Percentiles rank a stretch among this genome's conserved stretches.
Evolutionary conservation across 2,113 vertebrate genomes (phyloP).

Genomic region (Terrapene triunguis): DNA sequence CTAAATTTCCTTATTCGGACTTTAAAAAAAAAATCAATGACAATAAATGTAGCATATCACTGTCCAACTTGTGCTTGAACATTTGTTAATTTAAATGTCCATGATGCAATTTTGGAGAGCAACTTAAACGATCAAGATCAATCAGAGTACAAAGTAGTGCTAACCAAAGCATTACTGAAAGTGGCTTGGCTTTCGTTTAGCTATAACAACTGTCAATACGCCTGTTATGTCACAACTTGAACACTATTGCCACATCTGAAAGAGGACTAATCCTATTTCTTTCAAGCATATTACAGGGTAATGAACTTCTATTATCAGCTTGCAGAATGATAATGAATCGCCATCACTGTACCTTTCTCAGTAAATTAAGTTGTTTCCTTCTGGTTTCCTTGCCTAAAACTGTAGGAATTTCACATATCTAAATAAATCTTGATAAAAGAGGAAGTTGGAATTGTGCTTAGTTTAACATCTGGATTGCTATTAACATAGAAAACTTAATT

Average conservation of each 20-base stretch:
- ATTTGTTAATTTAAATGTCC: conserved; percentile 1
- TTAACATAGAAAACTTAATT: conserved; percentile 21
- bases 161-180: not conserved
- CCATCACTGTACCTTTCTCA: not conserved
- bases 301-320: not conserved
- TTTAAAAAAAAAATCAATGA: conserved; percentile 24
- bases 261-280: not conserved
- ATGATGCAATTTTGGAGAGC: not conserved
- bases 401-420: conserved; percentile 4
- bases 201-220: not conserved
- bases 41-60: not conserved
- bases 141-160: not conserved
- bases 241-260: not conserved
- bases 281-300: not conserved
- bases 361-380: conserved; percentile 16
- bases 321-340: not conserved
- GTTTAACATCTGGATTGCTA: conserved; percentile 34
- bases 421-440: conserved; percentile 41
- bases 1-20: not conserved
- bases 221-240: conserved; percentile 15
- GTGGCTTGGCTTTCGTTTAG: not conserved
- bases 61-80: not conserved
- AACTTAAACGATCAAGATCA: conserved; percentile 32
- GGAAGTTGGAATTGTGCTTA: conserved; percentile 6
- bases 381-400: conserved; percentile 30